Conservation (phyloP, 1,140 invertebrate genomes). For the Pemphigus obesinymphae region DNA sequence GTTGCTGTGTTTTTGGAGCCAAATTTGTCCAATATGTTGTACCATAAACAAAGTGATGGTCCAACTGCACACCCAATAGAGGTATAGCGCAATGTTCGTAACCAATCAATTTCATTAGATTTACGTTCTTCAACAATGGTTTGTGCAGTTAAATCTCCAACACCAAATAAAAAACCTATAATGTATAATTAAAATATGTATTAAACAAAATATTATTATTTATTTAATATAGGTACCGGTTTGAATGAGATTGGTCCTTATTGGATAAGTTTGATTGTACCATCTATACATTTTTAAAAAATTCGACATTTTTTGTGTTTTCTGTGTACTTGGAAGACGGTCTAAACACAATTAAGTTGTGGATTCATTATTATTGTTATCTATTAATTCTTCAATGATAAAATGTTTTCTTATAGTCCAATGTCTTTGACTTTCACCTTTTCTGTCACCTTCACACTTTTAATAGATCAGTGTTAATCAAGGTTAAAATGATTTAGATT, state of each 20-base stretch:
- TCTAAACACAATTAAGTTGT: too few species aligned
- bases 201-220: too few species aligned
- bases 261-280: conserved; percentile 3
- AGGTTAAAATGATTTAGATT: too few species aligned
- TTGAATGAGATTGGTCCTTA: conserved; percentile 21
- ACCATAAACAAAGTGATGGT: conserved; percentile 66
- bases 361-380: too few species aligned
- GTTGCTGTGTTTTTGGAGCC: conserved; percentile 55
- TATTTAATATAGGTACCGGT: conserved; percentile 21
- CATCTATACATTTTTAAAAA: conserved; percentile 15
- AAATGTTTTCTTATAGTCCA: too few species aligned
- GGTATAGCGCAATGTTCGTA: conserved; percentile 53
- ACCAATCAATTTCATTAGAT: conserved; percentile 52
- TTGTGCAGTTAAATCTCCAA: conserved; percentile 59
- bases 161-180: conserved; percentile 57
- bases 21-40: conserved; percentile 61
- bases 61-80: conserved; percentile 56
- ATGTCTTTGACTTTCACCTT: too few species aligned
- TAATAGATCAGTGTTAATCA: too few species aligned
- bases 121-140: conserved; percentile 54
- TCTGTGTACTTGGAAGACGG: too few species aligned
- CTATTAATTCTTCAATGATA: too few species aligned
- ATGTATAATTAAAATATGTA: too few species aligned
- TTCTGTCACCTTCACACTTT: too few species aligned
- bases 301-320: too few species aligned